Base-by-base conservation (phyloP, 2,888 invertebrate species). In the Folsomia manolachei region DNA sequence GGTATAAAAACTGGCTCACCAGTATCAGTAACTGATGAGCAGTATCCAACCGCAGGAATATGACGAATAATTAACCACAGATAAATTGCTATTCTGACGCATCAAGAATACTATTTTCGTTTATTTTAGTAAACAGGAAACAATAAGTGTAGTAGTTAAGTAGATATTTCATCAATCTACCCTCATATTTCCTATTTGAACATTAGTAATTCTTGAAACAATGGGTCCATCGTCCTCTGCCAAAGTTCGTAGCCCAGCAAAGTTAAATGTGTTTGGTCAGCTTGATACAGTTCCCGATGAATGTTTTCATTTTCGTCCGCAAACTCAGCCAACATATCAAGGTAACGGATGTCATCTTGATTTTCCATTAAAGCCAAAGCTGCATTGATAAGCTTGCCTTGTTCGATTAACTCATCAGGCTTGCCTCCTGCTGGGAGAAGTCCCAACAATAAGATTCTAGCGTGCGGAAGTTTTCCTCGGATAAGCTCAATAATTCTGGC, bases 301-400 rank as follows among this genome's bases (percentile, higher is more conserved):
- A 65, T 27, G 2, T 60, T 19, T 7, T 56, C 65, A 27, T 64
- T 65, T 21, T 2, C 60, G 26, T 70, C 65, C 0, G 65, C 64
- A 65, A 70, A 70, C n/a, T 65, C 26, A 14, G n/a, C 14, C 14
- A 27, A 7, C 73, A 73, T 73, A 14, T 73, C 68, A 52, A 73
- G 27, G 63, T 60, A 71, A 14, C 19, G 39, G 18, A 71, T n/a
- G n/a, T 71, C 68, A 18, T 73, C 70, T 0, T 21, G 56, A 27
- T 69, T 74, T 18, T 27, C 53, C 53, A 66, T 27, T 1, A 24
- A 27, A 14, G 27, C 53, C 11, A 72, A 24, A 14, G 69, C 72
- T 0, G 21, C 70, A 63, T 70, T 70, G 23, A 72, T 52, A 7
- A 66, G n/a, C 18, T 56, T 39, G 4, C 70, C 67, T 27, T 69